phyloP scores from a whole-genome alignment of 2,888 invertebrate species.

The Eupsilia transversa region DNA sequence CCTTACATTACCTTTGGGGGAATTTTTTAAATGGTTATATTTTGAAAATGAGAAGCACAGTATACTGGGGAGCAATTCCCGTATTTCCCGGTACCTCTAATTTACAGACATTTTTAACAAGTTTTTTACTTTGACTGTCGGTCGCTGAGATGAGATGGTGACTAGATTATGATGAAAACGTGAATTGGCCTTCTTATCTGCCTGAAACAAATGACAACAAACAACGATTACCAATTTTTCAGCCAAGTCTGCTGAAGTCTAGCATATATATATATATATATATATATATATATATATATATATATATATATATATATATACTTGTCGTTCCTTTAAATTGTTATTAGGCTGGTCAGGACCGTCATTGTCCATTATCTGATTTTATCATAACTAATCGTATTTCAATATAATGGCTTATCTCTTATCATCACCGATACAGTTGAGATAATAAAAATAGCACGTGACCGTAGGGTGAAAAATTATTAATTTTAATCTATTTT shows the following conservation, averaged over 20 bases:
- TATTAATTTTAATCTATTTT: background rate
- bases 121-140: background rate
- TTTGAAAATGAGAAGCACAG: background rate
- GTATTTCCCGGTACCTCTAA: background rate
- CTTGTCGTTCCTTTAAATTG: background rate
- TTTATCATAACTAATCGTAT: conserved; percentile 28
- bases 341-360: background rate
- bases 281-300: too few relatives aligned
- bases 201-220: background rate
- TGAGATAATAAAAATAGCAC: conserved; percentile 29
- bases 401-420: conserved; percentile 51
- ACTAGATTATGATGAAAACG: too few relatives aligned
- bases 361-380: conserved; percentile 19
- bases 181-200: background rate
- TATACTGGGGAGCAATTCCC: background rate
- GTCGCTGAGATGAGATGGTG: too few relatives aligned
- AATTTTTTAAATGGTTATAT: background rate
- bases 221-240: background rate
- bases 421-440: conserved; percentile 44
- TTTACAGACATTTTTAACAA: background rate
- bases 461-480: conserved; percentile 10
- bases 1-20: background rate
- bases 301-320: too few relatives aligned
- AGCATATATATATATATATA: too few relatives aligned
- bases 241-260: background rate